Conservation (phyloP, 1,140 invertebrate species). For the Chionoecetes opilio region DNA sequence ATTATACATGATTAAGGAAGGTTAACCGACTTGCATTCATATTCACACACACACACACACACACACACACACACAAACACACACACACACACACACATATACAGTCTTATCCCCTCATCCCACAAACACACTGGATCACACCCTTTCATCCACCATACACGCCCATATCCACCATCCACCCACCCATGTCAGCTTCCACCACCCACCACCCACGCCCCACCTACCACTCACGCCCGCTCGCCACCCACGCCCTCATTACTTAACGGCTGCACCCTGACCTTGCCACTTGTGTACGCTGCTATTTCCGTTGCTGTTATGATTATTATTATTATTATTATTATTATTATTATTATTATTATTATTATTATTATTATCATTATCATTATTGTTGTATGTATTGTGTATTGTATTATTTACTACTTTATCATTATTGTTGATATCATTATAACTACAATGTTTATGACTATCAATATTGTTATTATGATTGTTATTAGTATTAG, state of each 20-base stretch:
- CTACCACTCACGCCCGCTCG: background rate
- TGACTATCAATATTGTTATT: constrained; percentile 51
- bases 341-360: constrained; percentile 66
- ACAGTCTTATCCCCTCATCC: too few relatives aligned
- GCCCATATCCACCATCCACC: constrained; percentile 1
- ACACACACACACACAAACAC: constrained; percentile 9
- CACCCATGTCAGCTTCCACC: background rate
- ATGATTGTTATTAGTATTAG: constrained; percentile 45
- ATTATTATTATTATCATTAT: constrained; percentile 27
- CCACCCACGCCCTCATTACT: background rate
- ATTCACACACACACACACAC: constrained; percentile 1
- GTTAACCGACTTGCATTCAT: background rate
- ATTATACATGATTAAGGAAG: constrained; percentile 15
- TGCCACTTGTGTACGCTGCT: background rate
- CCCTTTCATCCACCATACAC: background rate
- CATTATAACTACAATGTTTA: background rate
- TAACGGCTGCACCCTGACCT: background rate
- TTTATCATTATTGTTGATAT: constrained; percentile 41
- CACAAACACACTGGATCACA: background rate
- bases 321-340: constrained; percentile 38
- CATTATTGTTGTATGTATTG: background rate
- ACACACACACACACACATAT: constrained; percentile 40
- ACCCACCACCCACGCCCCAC: background rate
- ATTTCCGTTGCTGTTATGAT: background rate
- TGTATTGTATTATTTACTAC: background rate